phyloP scores from a whole-genome alignment of 2,888 invertebrate species.

The Drymonia ruficornis region DNA sequence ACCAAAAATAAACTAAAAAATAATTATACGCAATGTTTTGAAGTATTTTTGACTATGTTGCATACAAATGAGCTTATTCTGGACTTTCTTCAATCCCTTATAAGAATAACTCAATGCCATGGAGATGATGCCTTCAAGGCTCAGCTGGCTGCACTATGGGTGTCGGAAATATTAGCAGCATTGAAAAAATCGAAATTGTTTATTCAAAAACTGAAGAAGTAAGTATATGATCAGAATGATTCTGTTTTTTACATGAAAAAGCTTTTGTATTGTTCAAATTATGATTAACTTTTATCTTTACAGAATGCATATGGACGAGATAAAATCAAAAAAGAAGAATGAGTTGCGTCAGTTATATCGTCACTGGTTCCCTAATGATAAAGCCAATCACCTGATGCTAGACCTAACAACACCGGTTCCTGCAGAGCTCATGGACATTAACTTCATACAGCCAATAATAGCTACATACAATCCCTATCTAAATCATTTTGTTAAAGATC shows the following conservation, averaged over 20 bases:
- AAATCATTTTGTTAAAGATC: constrained; percentile 61
- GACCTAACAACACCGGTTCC: constrained; percentile 67
- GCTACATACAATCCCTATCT: constrained; percentile 69
- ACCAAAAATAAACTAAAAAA: constrained; percentile 49
- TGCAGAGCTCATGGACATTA: constrained; percentile 58
- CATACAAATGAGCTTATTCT: constrained; percentile 79
- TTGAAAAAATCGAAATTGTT: constrained; percentile 68
- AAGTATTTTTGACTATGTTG: constrained; percentile 79
- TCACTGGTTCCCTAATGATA: constrained; percentile 73
- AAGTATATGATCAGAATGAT: constrained; percentile 33
- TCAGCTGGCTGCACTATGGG: constrained; percentile 81
- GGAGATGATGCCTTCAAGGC: constrained; percentile 54
- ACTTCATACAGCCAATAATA: constrained; percentile 67
- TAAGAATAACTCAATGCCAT: constrained; percentile 64
- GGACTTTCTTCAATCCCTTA: constrained; percentile 71
- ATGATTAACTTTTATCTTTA: constrained; percentile 30
- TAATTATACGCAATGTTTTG: constrained; percentile 78
- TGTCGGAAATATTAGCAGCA: constrained; percentile 75
- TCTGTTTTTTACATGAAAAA: no score
- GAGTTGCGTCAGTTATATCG: constrained; percentile 61
- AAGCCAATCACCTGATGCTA: constrained; percentile 53
- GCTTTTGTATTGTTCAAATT: no score
- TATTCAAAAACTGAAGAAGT: constrained; percentile 55
- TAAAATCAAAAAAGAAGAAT: constrained; percentile 51
- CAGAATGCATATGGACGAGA: constrained; percentile 47